These are phyloP conservation scores for Petrophora chlorosata DNA, from an alignment of 2,888 invertebrate genomes.

Conservation along the genomic window DNA sequence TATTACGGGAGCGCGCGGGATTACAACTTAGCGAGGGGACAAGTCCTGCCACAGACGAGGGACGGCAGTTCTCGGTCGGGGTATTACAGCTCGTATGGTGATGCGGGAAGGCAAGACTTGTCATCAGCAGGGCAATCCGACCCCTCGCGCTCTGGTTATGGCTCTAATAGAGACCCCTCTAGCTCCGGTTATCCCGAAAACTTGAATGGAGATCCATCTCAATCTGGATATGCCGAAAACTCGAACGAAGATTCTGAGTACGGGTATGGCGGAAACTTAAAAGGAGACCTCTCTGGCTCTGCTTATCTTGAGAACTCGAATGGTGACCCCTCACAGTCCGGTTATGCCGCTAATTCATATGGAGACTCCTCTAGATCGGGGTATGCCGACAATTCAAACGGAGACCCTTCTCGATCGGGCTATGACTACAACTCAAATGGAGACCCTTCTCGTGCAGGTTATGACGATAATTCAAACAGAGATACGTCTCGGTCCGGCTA, in stretches of 20 bases:
- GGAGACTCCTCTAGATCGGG: neutral
- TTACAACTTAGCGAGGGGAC: slow-evolving; percentile 6
- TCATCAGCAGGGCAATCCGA: neutral
- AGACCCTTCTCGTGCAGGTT: slow-evolving; percentile 6
- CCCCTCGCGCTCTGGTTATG: neutral
- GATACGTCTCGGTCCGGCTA: neutral
- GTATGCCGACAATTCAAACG: slow-evolving; percentile 1
- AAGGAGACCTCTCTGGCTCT: neutral
- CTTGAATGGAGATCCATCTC: neutral
- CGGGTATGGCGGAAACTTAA: slow-evolving; percentile 1
- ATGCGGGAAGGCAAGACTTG: neutral
- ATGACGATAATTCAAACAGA: neutral
- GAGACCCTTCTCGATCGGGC: neutral
- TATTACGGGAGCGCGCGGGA: slow-evolving; percentile 1
- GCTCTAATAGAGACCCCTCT: neutral
- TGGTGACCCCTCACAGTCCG: slow-evolving; percentile 1
- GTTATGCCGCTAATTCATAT: neutral
- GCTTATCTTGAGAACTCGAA: neutral
- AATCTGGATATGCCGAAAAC: neutral
- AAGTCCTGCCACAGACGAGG: slow-evolving; percentile 12
- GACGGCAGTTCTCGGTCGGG: slow-evolving; percentile 15
- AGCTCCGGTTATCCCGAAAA: neutral
- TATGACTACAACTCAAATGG: neutral
- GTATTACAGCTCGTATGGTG: slow-evolving; percentile 10
- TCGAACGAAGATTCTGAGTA: neutral